phyloP scores from a whole-genome alignment of 2,113 vertebrate species.

The Benitochromis conjunctus region DNA sequence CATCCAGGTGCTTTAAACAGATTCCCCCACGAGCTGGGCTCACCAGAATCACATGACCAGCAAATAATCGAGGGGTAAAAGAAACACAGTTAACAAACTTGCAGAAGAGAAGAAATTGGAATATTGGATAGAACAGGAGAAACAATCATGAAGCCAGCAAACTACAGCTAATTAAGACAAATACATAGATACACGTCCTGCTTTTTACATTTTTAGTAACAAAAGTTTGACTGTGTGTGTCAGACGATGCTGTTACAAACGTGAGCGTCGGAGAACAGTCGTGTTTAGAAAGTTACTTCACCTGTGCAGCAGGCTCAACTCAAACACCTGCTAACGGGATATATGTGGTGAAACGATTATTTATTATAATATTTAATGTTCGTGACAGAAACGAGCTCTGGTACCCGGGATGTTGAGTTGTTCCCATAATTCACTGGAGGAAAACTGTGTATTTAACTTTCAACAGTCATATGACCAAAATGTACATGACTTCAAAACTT shows the following conservation, averaged over 20 bases:
- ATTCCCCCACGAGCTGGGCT: neutral
- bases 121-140: neutral
- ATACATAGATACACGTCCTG: neutral
- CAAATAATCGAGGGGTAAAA: neutral
- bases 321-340: too few relatives aligned
- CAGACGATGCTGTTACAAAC: neutral
- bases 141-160: too few relatives aligned
- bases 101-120: neutral
- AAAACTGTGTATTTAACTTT: neutral
- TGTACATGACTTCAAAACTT: neutral
- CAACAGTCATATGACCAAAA: neutral
- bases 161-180: neutral
- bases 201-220: rapidly evolving
- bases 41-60: neutral
- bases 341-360: neutral
- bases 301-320: neutral
- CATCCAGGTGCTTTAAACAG: neutral
- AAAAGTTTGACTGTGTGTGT: neutral
- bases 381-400: neutral
- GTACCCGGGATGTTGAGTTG: rapidly evolving
- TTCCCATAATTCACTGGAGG: rapidly evolving
- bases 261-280: neutral
- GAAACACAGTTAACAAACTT: neutral
- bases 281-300: neutral
- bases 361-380: rapidly evolving